Conservation (phyloP, 2,888 invertebrate genomes). For the Habroteleia sp. region DNA sequence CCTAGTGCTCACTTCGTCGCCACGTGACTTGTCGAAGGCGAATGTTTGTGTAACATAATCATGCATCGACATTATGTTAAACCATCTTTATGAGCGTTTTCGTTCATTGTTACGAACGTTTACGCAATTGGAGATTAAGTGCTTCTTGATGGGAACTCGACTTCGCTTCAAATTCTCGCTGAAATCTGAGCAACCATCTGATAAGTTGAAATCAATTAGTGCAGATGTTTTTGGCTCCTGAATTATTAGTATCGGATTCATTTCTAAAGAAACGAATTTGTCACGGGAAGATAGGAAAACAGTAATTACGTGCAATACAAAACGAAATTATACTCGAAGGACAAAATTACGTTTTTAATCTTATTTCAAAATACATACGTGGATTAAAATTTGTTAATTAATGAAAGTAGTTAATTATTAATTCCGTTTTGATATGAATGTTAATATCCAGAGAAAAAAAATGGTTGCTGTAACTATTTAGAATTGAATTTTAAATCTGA, state of each 20-base stretch:
- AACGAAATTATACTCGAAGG: no score
- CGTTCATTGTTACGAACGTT: constrained; percentile 70
- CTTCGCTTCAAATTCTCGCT: constrained; percentile 7
- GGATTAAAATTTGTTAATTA: no score
- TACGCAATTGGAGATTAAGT: constrained; percentile 76
- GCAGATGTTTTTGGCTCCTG: background rate
- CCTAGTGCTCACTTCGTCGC: constrained; percentile 69
- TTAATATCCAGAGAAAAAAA: no score
- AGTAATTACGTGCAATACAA: no score
- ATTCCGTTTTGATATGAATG: no score
- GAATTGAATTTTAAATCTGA: no score
- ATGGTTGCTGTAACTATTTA: no score
- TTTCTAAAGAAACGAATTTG: background rate
- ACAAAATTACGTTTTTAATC: no score
- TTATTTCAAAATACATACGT: no score
- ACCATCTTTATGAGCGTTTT: constrained; percentile 61
- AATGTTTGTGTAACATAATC: constrained; percentile 74
- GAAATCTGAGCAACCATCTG: constrained; percentile 27
- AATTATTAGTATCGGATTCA: background rate
- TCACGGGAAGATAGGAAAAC: background rate
- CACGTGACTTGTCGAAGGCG: constrained; percentile 68
- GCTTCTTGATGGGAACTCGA: constrained; percentile 76
- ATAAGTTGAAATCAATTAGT: constrained; percentile 42
- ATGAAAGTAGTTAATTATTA: no score
- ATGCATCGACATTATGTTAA: constrained; percentile 64